phyloP scores from a whole-genome alignment of 2,113 vertebrate species.

The Nipponia nippon region DNA sequence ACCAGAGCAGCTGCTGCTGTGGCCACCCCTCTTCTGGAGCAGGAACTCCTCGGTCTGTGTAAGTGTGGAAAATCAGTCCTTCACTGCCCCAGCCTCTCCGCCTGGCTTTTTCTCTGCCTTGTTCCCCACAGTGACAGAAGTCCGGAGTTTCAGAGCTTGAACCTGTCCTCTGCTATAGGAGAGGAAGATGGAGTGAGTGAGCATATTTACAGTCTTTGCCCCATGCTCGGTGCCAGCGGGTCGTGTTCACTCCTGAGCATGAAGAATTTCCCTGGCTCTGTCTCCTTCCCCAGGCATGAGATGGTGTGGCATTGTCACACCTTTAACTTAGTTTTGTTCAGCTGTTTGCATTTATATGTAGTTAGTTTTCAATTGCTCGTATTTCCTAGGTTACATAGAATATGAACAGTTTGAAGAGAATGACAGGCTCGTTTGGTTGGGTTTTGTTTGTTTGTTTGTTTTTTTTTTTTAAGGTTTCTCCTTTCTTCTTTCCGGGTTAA shows the following conservation, averaged over 20 bases:
- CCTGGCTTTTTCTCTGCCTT: neutral
- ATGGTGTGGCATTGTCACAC: neutral
- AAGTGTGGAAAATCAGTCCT: neutral
- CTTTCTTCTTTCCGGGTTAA: neutral
- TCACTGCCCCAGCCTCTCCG: neutral
- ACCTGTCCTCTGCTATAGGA: neutral
- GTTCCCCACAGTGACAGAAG: neutral
- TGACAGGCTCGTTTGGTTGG: neutral
- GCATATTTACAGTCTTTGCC: neutral
- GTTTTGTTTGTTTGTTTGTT: neutral
- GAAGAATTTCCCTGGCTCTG: neutral
- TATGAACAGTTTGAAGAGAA: neutral
- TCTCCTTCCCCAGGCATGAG: no score
- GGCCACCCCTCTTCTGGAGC: neutral
- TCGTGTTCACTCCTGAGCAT: neutral
- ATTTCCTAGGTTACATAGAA: neutral
- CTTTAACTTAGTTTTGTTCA: neutral
- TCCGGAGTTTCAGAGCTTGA: neutral
- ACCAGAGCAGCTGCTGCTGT: neutral
- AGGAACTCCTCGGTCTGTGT: neutral
- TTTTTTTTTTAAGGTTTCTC: neutral
- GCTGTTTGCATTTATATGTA: neutral
- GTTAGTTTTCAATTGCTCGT: neutral
- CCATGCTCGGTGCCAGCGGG: accelerated
- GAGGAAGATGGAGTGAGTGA: neutral